Conservation (phyloP, 1,140 invertebrate species). For the Hyles vespertilio region DNA sequence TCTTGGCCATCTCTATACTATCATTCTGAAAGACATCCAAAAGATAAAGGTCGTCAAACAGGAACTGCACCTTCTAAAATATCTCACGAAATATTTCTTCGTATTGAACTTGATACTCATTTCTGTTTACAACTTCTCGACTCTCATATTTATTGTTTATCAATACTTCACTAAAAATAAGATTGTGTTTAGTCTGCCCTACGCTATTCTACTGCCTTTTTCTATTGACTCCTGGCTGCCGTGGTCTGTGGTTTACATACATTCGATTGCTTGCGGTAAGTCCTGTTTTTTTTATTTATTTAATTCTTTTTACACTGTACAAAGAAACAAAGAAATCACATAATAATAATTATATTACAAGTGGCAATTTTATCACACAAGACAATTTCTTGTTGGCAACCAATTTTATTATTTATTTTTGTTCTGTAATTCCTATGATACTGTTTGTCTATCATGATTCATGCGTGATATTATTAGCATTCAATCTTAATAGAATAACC, state of each 20-base stretch:
- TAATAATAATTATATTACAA: too few species aligned
- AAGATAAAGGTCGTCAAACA: constrained; percentile 28
- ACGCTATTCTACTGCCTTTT: constrained; percentile 42
- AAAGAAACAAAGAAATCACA: too few species aligned
- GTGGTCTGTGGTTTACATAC: constrained; percentile 39
- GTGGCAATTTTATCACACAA: too few species aligned
- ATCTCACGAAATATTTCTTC: constrained; percentile 46
- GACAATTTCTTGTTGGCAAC: too few species aligned
- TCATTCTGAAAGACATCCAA: constrained; percentile 20
- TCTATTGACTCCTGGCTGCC: constrained; percentile 32
- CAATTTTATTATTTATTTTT: too few species aligned
- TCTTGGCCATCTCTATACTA: constrained; percentile 27
- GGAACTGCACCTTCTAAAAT: constrained; percentile 35
- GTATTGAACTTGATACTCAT: constrained; percentile 45
- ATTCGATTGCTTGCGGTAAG: constrained; percentile 44
- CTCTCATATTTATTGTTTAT: constrained; percentile 36
- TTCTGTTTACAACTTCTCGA: constrained; percentile 49
- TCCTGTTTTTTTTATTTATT: constrained; percentile 6
- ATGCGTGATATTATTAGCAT: too few species aligned
- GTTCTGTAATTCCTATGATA: too few species aligned
- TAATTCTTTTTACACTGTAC: too few species aligned
- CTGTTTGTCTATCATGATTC: too few species aligned
- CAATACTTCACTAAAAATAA: constrained; percentile 30
- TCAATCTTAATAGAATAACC: too few species aligned
- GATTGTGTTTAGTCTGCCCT: constrained; percentile 36